Conservation (phyloP, 1,140 invertebrate species). For the Rhagoletis pomonella region DNA sequence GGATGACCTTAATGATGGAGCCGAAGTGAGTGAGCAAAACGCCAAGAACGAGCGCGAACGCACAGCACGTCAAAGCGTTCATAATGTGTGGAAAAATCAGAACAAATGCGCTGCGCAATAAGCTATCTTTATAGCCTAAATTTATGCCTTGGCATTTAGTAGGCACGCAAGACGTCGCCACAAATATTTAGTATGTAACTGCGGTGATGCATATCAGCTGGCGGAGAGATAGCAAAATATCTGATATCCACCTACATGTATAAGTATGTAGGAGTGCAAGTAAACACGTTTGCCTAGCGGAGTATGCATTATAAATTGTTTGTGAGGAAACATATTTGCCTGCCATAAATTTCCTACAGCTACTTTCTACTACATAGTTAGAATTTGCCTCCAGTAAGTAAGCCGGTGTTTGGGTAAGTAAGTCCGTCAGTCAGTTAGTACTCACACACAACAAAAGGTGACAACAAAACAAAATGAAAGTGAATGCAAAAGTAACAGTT, state of each 20-base stretch:
- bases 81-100: neutral
- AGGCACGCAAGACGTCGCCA: no score
- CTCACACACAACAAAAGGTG: neutral
- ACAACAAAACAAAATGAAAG: neutral
- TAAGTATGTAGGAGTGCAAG: no score
- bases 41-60: no score
- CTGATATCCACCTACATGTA: neutral
- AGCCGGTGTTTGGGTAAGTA: conserved; percentile 18
- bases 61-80: neutral
- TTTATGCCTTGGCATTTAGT: neutral
- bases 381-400: neutral
- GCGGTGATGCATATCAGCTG: neutral
- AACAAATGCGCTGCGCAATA: neutral
- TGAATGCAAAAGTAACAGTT: neutral
- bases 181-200: neutral
- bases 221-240: neutral
- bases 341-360: conserved; percentile 7
- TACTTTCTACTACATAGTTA: neutral
- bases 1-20: neutral
- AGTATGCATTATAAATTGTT: neutral
- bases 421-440: neutral
- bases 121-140: conserved; percentile 36
- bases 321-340: neutral
- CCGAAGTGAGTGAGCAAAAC: neutral
- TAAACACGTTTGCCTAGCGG: no score